Evolutionary conservation across 2,797 vertebrate species (phyloP), one percentile per base, ranked within the genome.

Genomic region (Chelon labrosus): DNA sequence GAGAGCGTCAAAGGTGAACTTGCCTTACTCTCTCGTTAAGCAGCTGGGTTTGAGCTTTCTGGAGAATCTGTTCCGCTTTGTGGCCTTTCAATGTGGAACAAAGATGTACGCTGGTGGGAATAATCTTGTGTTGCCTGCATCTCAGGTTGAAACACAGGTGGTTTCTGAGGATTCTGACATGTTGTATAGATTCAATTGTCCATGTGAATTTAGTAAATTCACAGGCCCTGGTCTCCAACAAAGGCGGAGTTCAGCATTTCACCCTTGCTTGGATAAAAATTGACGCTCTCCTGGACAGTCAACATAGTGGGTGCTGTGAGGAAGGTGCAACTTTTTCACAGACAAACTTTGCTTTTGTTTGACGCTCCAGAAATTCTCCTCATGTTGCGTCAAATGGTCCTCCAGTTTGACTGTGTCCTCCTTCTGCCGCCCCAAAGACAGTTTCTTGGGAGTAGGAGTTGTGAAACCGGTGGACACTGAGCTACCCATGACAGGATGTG

Each of bases 401-500:
- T 85, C 60, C 53, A 92, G 75, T 17, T 82, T 75, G 66, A 88
- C 50, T 0, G 9, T 80, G 73, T 92, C 88, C 20, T 69, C 88
- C 46, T 70, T 76, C 37, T 42, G 66, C 0, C 38, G 39, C 1
- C 77, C 17, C 82, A 60, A 62, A 42, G 63, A 79, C 51, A 83
- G 56, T 59, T 68, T 88, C 67, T 46, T 86, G 1, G 83, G 25
- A 38, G 54, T 72, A 38, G 80, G 41, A 38, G 54, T 73, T 27
- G 67, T 35, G 57, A 86, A 60, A 42, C 57, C 10, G 3, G 46
- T 75, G 12, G 91, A 86, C 5, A 38, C 39, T 13, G 72, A 73
- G 74, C 83, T 91, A 22, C 91, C 90, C 90, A 92, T 90, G 35
- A 39, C 13, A 42, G 42, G 19, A 73, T 69, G 47, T 14, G 19